Evolutionary conservation across 2,113 vertebrate genomes (phyloP).

Genomic region (Nesoenas mayeri): DNA sequence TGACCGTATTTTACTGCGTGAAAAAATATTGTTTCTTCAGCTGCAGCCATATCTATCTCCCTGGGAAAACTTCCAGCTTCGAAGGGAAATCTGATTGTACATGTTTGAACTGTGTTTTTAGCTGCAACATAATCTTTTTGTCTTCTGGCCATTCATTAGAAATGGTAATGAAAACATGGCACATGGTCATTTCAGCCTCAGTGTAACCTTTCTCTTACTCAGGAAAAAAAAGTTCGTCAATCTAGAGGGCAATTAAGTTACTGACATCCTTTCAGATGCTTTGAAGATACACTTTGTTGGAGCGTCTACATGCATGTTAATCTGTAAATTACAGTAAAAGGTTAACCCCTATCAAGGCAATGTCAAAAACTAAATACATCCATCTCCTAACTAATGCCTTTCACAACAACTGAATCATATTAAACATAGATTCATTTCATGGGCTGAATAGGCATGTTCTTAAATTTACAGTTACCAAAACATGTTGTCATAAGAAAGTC

Average conservation of each 20-base stretch:
- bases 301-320: not conserved
- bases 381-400: not conserved
- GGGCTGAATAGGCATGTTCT: not conserved
- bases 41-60: conserved; percentile 47
- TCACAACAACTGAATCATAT: not conserved
- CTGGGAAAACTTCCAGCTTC: conserved; percentile 59
- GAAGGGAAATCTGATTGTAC: conserved; percentile 48
- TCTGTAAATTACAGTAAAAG: not conserved
- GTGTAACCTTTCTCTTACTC: not conserved
- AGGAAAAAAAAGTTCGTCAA: not conserved
- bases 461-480: not conserved
- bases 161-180: conserved; percentile 32
- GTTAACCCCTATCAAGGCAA: not conserved
- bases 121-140: conserved; percentile 46
- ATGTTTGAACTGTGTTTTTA: conserved; percentile 47
- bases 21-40: conserved; percentile 64
- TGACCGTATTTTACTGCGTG: conserved; percentile 13
- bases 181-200: not conserved
- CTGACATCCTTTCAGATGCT: not conserved
- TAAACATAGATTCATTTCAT: not conserved
- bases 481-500: not conserved
- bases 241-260: not conserved
- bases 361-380: not conserved
- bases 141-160: conserved; percentile 27
- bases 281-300: not conserved